Evolutionary conservation across 2,113 vertebrate genomes (phyloP).

Genomic region (Azemiops feae): DNA sequence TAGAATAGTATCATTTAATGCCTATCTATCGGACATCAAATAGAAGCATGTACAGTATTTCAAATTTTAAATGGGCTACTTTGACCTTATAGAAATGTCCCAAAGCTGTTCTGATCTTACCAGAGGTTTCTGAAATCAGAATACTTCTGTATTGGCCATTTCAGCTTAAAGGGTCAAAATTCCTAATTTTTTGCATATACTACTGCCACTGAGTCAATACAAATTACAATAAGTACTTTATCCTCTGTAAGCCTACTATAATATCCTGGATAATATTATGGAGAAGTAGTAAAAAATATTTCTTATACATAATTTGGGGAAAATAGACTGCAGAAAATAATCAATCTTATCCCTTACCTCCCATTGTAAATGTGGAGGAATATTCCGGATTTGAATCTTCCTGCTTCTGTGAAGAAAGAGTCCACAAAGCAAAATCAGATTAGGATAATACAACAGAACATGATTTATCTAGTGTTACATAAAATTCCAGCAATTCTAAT

Average conservation of each 20-base stretch:
- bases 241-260: background rate
- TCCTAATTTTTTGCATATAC: background rate
- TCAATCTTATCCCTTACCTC: constrained; percentile 77
- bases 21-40: background rate
- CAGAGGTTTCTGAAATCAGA: background rate
- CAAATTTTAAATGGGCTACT: background rate
- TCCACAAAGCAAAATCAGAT: background rate
- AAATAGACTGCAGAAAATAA: background rate
- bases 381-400: constrained; percentile 95
- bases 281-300: background rate
- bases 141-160: background rate
- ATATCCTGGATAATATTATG: background rate
- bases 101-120: background rate
- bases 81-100: background rate
- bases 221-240: background rate
- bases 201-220: background rate
- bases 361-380: constrained; percentile 93
- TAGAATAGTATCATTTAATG: background rate
- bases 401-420: constrained; percentile 83
- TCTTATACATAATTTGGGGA: accelerated
- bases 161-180: background rate
- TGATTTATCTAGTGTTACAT: background rate
- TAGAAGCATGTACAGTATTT: background rate
- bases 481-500: background rate
- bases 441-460: background rate